phyloP scores from a whole-genome alignment of 2,113 vertebrate genomes.

The Loxodonta africana region DNA sequence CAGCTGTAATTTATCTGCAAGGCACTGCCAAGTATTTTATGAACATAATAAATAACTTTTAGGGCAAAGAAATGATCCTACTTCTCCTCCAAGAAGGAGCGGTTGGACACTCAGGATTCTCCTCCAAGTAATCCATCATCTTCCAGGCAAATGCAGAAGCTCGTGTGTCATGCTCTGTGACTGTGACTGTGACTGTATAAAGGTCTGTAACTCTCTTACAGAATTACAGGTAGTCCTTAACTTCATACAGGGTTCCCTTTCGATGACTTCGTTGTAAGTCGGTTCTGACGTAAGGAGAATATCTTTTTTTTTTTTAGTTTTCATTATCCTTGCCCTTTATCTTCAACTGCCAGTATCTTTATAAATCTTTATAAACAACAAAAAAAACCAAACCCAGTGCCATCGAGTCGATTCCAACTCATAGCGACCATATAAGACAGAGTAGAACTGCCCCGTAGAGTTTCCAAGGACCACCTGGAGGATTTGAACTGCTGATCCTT shows the following conservation, averaged over 20 bases:
- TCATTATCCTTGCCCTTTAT: neutral
- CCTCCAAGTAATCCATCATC: neutral
- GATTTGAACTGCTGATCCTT: too few relatives aligned
- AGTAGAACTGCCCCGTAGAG: too few relatives aligned
- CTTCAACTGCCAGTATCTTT: neutral
- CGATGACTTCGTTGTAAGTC: too few relatives aligned
- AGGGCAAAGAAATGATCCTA: neutral
- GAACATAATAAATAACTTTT: slow-evolving; percentile 22
- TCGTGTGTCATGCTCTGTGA: neutral
- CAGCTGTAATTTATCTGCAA: neutral
- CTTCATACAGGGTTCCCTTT: neutral
- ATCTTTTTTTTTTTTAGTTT: too few relatives aligned
- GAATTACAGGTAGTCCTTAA: neutral
- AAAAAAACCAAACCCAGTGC: too few relatives aligned
- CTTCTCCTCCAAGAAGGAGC: neutral
- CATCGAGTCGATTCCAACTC: too few relatives aligned
- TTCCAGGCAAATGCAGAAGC: neutral
- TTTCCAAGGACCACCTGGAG: too few relatives aligned
- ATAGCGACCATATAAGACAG: too few relatives aligned
- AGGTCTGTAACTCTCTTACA: neutral
- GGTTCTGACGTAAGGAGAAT: too few relatives aligned
- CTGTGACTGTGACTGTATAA: neutral
- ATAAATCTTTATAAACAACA: neutral
- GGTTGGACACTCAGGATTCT: accelerated
- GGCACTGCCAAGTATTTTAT: neutral